Base-by-base conservation (phyloP, 2,113 vertebrate species). In the Hemiprocne comata region DNA sequence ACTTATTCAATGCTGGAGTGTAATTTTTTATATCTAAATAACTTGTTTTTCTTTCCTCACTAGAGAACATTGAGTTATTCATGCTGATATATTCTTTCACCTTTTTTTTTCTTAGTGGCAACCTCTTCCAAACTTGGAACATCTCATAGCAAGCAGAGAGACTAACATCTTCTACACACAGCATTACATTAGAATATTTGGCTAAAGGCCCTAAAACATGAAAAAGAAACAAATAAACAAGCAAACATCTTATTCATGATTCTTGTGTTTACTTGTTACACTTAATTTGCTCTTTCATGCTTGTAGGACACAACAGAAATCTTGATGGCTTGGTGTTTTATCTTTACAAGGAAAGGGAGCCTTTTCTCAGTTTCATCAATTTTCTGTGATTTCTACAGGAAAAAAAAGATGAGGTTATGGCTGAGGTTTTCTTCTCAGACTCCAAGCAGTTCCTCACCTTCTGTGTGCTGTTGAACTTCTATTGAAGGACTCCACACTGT, bases 151-250 rank as follows among this genome's bases (percentile, higher is more conserved):
- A 78, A 94, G 90, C 73, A 94, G 61, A 95, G 87, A 91, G 82
- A 80, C 69, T 75, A 96, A 96, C 79, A 75, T 96, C 90, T 96
- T 96, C 96, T 96, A 92, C 88, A 85, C 94, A 64, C 93, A 96
- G 88, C 61, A 46, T 76, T 94, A 85, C 54, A 92, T 74, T 66
- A 78, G 65, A 95, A 62, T 88, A 89, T 92, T 94, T 96, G 95
- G 94, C 78, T 97, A 89, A 96, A 57, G 69, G 90, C 90, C 69
- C 65, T 88, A 84, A 90, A 93, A 88, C 46, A 90, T 53, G 71
- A 83, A 88, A 93, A 94, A n/a, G 8, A 92, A 89, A 79, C 0
- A 93, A 89, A 79, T 0, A 93, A 95, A 82, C 29, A 91, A 90
- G 89, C 9, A 80, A 88, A 46, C 76, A 29, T 84, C 75, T 83